Evolutionary conservation across 2,113 vertebrate genomes (phyloP).

Genomic region (Corvus cornix): DNA sequence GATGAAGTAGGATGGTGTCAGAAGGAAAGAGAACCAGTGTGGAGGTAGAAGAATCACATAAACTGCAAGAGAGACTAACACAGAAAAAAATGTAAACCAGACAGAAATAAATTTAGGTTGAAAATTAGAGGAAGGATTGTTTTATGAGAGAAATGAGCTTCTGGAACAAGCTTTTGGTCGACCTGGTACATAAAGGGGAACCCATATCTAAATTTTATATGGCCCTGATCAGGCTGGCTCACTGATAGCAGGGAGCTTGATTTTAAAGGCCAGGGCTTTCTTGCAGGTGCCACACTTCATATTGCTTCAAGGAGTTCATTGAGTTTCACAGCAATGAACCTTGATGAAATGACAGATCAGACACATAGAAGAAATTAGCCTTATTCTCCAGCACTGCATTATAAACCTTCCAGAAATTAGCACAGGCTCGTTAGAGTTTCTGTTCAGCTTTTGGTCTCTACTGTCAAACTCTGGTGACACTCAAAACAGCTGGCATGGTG

Average conservation of each 20-base stretch:
- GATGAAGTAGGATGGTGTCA: constrained; percentile 46
- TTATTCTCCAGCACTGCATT: background rate
- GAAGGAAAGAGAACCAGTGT: background rate
- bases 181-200: background rate
- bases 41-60: background rate
- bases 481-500: background rate
- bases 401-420: background rate
- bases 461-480: background rate
- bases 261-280: background rate
- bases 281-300: background rate
- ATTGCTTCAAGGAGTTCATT: background rate
- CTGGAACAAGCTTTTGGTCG: background rate
- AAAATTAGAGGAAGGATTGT: background rate
- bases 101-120: background rate
- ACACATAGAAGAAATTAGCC: background rate
- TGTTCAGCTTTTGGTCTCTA: background rate
- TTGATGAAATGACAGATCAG: background rate
- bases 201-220: background rate
- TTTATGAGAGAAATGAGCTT: background rate
- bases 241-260: background rate
- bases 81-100: background rate
- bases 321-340: background rate
- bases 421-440: background rate
- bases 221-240: background rate
- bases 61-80: background rate